Conservation (phyloP, 2,797 vertebrate species). For the Uromys caudimaculatus region DNA sequence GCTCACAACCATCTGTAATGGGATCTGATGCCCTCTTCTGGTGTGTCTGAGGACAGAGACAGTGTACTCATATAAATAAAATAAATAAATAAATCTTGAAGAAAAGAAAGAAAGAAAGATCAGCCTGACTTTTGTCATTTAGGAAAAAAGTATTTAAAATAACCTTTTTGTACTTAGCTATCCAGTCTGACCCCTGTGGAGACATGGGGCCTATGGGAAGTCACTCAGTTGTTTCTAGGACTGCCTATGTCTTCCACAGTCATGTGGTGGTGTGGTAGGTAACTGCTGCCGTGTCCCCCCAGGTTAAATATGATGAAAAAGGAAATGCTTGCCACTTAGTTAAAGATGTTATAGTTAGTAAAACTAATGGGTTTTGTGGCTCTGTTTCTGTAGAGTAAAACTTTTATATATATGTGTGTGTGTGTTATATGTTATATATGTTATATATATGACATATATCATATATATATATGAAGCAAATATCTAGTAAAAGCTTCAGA, state of each 20-base stretch:
- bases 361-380: background rate
- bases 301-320: background rate
- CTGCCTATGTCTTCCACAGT: background rate
- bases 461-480: background rate
- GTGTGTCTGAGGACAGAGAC: background rate
- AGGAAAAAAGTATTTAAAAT: slow-evolving; percentile 40
- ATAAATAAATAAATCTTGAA: background rate
- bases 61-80: background rate
- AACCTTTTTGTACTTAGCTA: slow-evolving; percentile 4
- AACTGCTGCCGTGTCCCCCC: background rate
- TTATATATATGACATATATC: no score
- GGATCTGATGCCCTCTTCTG: background rate
- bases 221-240: background rate
- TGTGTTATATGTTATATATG: no score
- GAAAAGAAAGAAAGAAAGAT: background rate
- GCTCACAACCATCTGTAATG: background rate
- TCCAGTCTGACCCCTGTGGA: slow-evolving; percentile 34
- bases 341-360: background rate
- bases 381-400: slow-evolving; percentile 36
- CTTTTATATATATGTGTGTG: background rate
- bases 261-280: background rate
- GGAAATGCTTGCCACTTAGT: background rate
- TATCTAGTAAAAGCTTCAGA: slow-evolving; percentile 1
- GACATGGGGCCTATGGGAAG: background rate
- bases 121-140: slow-evolving; percentile 19